Percentiles rank a stretch among this genome's conserved stretches.
phyloP scores from a whole-genome alignment of 1,140 invertebrate species.

The Episyrphus balteatus region DNA sequence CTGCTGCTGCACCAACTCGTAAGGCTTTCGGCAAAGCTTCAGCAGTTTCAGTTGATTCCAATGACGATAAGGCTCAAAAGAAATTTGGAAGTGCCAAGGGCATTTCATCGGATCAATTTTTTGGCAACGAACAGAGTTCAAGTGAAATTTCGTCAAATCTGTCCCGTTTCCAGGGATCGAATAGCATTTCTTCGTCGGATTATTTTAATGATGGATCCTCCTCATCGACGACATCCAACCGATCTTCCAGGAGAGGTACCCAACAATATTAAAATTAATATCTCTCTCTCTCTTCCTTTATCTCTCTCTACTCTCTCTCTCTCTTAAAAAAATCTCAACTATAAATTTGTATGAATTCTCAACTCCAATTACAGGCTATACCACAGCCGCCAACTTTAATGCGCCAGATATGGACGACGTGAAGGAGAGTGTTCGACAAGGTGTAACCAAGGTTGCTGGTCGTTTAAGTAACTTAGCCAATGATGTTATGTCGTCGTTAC shows the following conservation, averaged over 20 bases:
- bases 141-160: slow-evolving; percentile 23
- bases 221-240: too few relatives aligned
- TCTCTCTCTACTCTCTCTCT: too few relatives aligned
- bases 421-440: slow-evolving; percentile 89
- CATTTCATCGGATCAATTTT: slow-evolving; percentile 95
- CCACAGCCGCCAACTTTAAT: slow-evolving; percentile 27
- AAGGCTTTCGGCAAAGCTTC: not conserved
- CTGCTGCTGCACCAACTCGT: too few relatives aligned
- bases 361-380: slow-evolving; percentile 12
- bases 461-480: slow-evolving; percentile 86
- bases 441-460: slow-evolving; percentile 93
- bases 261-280: not conserved
- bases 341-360: not conserved
- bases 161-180: slow-evolving; percentile 74
- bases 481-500: slow-evolving; percentile 85
- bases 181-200: slow-evolving; percentile 90
- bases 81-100: slow-evolving; percentile 95
- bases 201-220: slow-evolving; percentile 72
- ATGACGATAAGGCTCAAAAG: slow-evolving; percentile 58
- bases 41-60: not conserved
- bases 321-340: not conserved
- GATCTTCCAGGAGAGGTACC: too few relatives aligned
- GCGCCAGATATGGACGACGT: slow-evolving; percentile 77
- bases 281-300: not conserved
- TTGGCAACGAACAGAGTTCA: slow-evolving; percentile 53